phyloP scores from a whole-genome alignment of 2,113 vertebrate species.

The Neodon shergylaensis region DNA sequence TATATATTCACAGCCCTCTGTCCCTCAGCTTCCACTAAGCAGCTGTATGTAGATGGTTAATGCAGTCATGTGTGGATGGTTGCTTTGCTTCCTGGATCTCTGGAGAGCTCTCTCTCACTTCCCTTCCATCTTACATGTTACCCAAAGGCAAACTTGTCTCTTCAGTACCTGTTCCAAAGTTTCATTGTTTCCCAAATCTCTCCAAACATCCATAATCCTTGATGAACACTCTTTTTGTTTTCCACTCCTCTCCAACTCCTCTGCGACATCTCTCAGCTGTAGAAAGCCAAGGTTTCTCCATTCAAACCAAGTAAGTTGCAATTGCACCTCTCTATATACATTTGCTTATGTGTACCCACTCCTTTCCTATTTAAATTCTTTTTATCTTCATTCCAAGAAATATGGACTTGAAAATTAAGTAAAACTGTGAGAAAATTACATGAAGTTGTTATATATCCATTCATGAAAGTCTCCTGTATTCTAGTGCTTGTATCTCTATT shows the following conservation, averaged over 20 bases:
- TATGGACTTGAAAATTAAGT: not conserved
- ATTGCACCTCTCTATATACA: not conserved
- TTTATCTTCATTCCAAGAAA: not conserved
- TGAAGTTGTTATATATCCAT: not conserved
- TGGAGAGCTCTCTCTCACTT: not conserved
- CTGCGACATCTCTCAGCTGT: not conserved
- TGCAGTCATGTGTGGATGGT: too few species aligned
- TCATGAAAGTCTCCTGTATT: not conserved
- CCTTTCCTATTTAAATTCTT: not conserved
- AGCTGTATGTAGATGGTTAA: not conserved
- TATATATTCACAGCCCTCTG: fast-evolving
- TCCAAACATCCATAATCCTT: not conserved
- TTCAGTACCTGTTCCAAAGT: not conserved
- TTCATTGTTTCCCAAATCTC: not conserved
- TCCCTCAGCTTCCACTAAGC: not conserved
- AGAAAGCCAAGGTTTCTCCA: too few species aligned
- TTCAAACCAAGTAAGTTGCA: not conserved
- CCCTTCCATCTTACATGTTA: not conserved
- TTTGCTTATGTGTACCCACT: not conserved
- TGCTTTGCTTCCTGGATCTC: too few species aligned
- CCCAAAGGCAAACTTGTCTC: not conserved
- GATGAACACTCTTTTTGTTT: not conserved
- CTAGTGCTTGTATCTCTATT: not conserved
- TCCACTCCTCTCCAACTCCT: not conserved
- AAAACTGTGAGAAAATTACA: not conserved